Evolutionary conservation across 2,797 vertebrate species (phyloP).

Genomic region (Mastacembelus armatus): DNA sequence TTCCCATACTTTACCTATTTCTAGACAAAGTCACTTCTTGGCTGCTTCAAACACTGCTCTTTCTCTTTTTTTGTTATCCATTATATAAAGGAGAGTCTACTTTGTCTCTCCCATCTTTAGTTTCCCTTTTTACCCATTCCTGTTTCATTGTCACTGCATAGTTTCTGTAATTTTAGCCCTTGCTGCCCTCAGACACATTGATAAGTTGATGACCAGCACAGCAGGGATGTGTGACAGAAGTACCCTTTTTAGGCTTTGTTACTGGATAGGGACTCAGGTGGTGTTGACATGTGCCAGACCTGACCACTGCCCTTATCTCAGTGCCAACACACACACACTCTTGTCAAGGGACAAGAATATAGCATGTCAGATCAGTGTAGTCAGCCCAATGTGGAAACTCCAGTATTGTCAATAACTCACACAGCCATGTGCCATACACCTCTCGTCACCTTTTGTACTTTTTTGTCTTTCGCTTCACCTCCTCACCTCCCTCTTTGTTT

Average conservation of each 20-base stretch:
- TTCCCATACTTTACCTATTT: background rate
- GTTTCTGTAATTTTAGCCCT: constrained; percentile 24
- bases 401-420: constrained; percentile 53
- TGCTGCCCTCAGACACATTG: constrained; percentile 31
- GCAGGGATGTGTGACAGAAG: constrained; percentile 65
- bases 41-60: background rate
- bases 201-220: constrained; percentile 50
- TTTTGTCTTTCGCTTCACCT: background rate
- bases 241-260: constrained; percentile 74
- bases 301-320: constrained; percentile 74
- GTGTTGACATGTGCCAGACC: constrained; percentile 80
- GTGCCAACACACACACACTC: constrained; percentile 25
- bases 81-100: background rate
- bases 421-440: constrained; percentile 18
- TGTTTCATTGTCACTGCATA: constrained; percentile 9
- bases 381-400: constrained; percentile 13
- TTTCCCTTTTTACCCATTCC: constrained; percentile 8
- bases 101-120: constrained; percentile 1
- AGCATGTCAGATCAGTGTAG: constrained; percentile 18
- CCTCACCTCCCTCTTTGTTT: constrained; percentile 10
- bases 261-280: constrained; percentile 75
- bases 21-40: constrained; percentile 3
- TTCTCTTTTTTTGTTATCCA: background rate
- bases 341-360: constrained; percentile 33
- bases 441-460: background rate